Percentiles rank a stretch among this genome's conserved stretches.
These are phyloP conservation scores for Rhodophaea formosa DNA, from an alignment of 2,888 invertebrate genomes.

Conservation along the genomic window DNA sequence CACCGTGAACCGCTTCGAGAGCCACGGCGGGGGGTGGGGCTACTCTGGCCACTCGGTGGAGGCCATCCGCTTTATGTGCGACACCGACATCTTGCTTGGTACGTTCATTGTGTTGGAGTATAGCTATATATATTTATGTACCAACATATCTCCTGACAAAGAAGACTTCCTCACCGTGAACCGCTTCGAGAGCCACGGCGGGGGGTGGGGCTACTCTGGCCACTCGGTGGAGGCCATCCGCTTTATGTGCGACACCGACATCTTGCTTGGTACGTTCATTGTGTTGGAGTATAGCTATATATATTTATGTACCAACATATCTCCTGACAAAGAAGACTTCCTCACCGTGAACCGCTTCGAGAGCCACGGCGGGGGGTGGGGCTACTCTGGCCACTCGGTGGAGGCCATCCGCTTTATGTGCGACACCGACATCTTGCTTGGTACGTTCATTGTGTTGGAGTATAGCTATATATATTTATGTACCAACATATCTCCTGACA, in stretches of 20 bases:
- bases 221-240: conserved; percentile 98
- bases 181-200: conserved; percentile 96
- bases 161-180: conserved; percentile 92
- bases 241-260: conserved; percentile 96
- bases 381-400: conserved; percentile 97
- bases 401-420: conserved; percentile 97
- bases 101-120: too few species aligned
- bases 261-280: conserved; percentile 87
- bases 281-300: too few species aligned
- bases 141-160: too few species aligned
- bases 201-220: conserved; percentile 99
- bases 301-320: too few species aligned
- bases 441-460: too few species aligned
- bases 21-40: conserved; percentile 98
- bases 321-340: conserved; percentile 89
- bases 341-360: conserved; percentile 93
- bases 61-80: conserved; percentile 96
- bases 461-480: too few species aligned
- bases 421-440: conserved; percentile 93
- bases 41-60: conserved; percentile 98
- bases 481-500: too few species aligned
- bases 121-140: too few species aligned
- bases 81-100: conserved; percentile 92
- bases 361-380: conserved; percentile 98
- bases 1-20: conserved; percentile 94